Percentiles rank a stretch among this genome's conserved stretches.
Evolutionary conservation across 1,140 invertebrate genomes (phyloP).

Genomic region (Brachionus paranguensis): DNA sequence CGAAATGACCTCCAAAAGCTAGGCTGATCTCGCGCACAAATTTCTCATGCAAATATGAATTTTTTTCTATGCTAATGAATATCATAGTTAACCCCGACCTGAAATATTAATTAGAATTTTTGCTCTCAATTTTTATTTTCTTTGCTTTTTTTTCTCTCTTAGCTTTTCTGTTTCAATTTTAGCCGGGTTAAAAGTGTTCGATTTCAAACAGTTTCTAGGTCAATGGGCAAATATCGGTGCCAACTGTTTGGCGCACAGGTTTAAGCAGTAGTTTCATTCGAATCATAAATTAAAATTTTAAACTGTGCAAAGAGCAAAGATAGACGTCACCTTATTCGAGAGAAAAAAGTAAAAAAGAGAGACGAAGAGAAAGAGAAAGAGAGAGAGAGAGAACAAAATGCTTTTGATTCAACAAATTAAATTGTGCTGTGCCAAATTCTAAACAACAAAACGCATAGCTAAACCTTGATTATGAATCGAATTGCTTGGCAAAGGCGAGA

Average conservation of each 20-base stretch:
- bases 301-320: not conserved
- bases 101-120: constrained; percentile 12
- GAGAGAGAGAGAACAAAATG: not conserved
- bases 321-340: not conserved
- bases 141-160: too few relatives aligned
- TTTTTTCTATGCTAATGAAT: constrained; percentile 32
- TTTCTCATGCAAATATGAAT: constrained; percentile 30
- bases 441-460: not conserved
- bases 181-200: constrained; percentile 10
- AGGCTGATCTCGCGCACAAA: constrained; percentile 2
- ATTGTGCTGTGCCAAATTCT: not conserved
- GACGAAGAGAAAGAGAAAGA: not conserved
- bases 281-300: not conserved
- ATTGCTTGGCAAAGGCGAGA: not conserved
- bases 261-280: not conserved
- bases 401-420: not conserved
- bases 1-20: constrained; percentile 23
- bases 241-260: not conserved
- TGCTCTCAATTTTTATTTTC: not conserved
- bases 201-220: constrained; percentile 22
- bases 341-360: not conserved
- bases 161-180: not conserved
- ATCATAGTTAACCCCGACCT: constrained; percentile 34
- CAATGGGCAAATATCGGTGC: not conserved
- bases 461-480: not conserved